Conservation (phyloP, 1,140 invertebrate genomes). For the Planococcus citri region DNA sequence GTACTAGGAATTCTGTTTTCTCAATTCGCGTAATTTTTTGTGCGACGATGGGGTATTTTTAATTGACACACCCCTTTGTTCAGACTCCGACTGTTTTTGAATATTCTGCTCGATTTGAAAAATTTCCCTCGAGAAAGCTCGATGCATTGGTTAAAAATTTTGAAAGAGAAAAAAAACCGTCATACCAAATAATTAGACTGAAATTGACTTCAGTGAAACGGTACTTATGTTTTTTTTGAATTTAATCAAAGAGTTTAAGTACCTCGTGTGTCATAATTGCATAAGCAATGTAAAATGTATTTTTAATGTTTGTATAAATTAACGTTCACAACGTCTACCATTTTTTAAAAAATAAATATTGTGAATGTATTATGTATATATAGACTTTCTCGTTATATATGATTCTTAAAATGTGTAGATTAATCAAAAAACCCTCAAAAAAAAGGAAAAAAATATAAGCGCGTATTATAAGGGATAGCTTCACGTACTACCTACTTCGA, state of each 20-base stretch:
- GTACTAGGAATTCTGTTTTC: too few relatives aligned
- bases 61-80: too few relatives aligned
- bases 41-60: too few relatives aligned
- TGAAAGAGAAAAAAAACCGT: too few relatives aligned
- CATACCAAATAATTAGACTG: not conserved
- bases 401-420: not conserved
- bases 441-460: too few relatives aligned
- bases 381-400: not conserved
- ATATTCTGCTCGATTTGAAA: too few relatives aligned
- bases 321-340: not conserved
- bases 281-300: not conserved
- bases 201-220: not conserved
- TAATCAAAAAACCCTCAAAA: slow-evolving; percentile 1
- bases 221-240: not conserved
- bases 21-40: too few relatives aligned
- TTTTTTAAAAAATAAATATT: not conserved
- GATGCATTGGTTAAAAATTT: too few relatives aligned
- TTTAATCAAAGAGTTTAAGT: not conserved
- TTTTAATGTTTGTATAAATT: not conserved
- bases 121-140: too few relatives aligned
- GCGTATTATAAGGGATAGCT: not conserved
- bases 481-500: not conserved
- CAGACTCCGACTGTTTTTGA: too few relatives aligned
- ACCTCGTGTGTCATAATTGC: not conserved
- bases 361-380: not conserved